Base-by-base conservation (phyloP, 1,140 invertebrate species). In the Odontomachus brunneus region DNA sequence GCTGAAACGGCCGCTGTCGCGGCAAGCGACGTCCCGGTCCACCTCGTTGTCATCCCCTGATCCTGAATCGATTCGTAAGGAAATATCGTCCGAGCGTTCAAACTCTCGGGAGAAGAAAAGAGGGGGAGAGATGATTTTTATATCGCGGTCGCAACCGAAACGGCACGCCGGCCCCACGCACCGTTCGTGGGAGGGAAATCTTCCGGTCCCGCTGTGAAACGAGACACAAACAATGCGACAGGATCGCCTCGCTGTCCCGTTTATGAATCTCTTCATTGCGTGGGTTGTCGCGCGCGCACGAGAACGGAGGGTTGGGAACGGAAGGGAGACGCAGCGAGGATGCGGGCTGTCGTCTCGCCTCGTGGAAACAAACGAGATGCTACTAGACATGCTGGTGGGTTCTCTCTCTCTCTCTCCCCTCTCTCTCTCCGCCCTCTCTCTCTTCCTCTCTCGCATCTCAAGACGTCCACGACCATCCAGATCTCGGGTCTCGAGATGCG, bases 181-280 rank as follows among this genome's bases (percentile, higher is more conserved):
- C 75, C 33, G 57, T 14, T 88, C 86, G 87, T 88, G 83, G 87
- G 87, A 85, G 86, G 86, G 83, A 88, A 84, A 78, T 88, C 83
- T 88, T 75, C 29, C 38, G 38, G 86, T 88, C 83, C 48, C 44
- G 49, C 24, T 12, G 67, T 44, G 63, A 81, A 66, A 84, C 63
- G 29, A 57, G 65, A 78, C 55, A 53, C 71, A 67, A 59, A 88
- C 87, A 78, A 88, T 87, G 73, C 48, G 14, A 48, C 49, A 55
- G 59, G 62, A 76, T 65, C 67, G 53, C 48, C 62, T 53, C 86
- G 38, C 38, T 44, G 71, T 81, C 71, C 65, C 75, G 71, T 88
- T 88, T 88, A 88, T 87, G 87, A 88, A 88, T 88, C 82, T 88
- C 74, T 88, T 80, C 60, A 78, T 89, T 81, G 86, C 74, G 84